Evolutionary conservation across 2,888 invertebrate species (phyloP), one percentile per base, ranked within the genome.

Genomic region (Orthosia incerta): DNA sequence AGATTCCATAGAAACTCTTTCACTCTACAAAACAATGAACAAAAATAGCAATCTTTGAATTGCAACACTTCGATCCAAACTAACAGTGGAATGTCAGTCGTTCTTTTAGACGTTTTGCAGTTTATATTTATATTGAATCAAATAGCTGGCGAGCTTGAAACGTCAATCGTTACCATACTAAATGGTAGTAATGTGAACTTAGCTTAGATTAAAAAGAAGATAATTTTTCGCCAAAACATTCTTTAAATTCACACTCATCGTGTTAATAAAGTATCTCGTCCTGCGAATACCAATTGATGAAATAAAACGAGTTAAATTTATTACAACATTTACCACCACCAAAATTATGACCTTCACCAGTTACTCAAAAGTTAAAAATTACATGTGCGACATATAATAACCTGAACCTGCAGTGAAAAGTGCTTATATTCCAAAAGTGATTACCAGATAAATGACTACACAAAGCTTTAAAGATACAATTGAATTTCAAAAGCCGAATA

Each of bases 271-370:
- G 13, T 48, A 53, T 18, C 1, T 48, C 7, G 4, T 23, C 18
- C 46, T 60, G 45, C 0, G 0, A 53, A 78, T 46, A 31, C 11
- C 1, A 46, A 62, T 50, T 0, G 12, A 26, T 39, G 16, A 63
- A 56, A 57, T 4, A 68, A 1, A 2, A n/a, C 4, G 16, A 57
- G 53, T 72, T 55, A 18, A 65, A 65, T 31, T 79, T 64, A 69
- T 31, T 45, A 76, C 64, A 66, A 83, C 62, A 82, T 74, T 50
- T 70, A 79, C 86, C 88, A 71, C 59, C 87, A 87, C 87, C 88
- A 74, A 64, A 45, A n/a, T 71, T 61, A 57, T 48, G 16, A 72
- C 87, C 86, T 51, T 74, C 71, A 88, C 86, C 83, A 53, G 39
- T 77, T 76, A 71, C 31, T 57, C 4, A 39, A 48, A 16, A 12